A percentile compares a stretch with the other conserved stretches of the same genome.
Evolutionary conservation across 2,888 invertebrate species (phyloP).

Genomic region (Eulithis prunata): DNA sequence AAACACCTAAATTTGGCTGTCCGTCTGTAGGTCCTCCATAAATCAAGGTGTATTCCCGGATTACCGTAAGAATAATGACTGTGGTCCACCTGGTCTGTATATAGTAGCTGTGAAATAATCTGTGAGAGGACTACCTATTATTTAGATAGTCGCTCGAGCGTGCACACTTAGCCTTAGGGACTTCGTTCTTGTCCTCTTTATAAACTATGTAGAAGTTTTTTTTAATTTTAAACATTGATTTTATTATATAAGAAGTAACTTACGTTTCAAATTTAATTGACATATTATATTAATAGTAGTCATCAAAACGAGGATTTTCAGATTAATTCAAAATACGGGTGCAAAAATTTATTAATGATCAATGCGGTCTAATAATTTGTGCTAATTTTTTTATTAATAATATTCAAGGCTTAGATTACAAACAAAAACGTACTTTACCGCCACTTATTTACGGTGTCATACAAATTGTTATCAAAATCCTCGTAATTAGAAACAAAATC

Average conservation of each 20-base stretch:
- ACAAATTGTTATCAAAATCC: slow-evolving; percentile 46
- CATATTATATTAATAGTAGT: no score
- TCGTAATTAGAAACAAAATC: slow-evolving; percentile 64
- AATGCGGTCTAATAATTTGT: no score
- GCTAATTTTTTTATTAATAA: neutral
- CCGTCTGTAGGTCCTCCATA: slow-evolving; percentile 73
- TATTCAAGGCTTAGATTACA: slow-evolving; percentile 15
- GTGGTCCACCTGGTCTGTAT: slow-evolving; percentile 80
- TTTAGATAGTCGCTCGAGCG: slow-evolving; percentile 71
- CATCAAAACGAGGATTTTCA: no score
- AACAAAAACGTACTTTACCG: slow-evolving; percentile 10
- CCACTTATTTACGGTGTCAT: slow-evolving; percentile 33
- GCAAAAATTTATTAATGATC: no score
- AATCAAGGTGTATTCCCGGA: slow-evolving; percentile 82
- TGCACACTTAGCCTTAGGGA: slow-evolving; percentile 46
- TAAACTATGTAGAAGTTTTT: slow-evolving; percentile 38
- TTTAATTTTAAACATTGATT: neutral
- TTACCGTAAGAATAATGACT: slow-evolving; percentile 83
- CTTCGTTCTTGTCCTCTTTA: slow-evolving; percentile 39
- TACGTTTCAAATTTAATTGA: no score
- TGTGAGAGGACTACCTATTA: slow-evolving; percentile 40
- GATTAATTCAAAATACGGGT: no score
- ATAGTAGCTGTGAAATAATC: slow-evolving; percentile 71
- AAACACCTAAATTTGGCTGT: slow-evolving; percentile 80
- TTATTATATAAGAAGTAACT: no score